Evolutionary conservation across 2,113 vertebrate genomes (phyloP).

Genomic region (Geothlypis trichas): DNA sequence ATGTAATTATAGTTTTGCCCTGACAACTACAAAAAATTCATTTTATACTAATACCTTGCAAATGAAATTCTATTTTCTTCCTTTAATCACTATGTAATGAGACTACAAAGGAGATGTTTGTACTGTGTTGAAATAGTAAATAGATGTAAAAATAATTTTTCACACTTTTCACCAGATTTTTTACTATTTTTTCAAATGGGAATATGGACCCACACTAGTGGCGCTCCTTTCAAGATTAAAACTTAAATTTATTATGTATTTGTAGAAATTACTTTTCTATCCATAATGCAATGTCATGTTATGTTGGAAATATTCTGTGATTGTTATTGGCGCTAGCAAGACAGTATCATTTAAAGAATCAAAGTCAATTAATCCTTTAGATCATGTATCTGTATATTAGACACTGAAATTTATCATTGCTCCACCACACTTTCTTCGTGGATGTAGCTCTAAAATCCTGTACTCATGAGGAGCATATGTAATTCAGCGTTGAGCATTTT

Average conservation of each 20-base stretch:
- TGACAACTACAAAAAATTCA: neutral
- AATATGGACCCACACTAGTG: neutral
- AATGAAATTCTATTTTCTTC: conserved; percentile 10
- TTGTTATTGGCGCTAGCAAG: neutral
- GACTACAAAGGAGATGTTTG: neutral
- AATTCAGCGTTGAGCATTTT: neutral
- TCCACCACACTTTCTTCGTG: neutral
- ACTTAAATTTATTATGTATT: neutral
- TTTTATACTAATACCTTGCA: neutral
- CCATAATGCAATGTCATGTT: neutral
- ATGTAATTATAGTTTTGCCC: neutral
- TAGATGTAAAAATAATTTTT: neutral
- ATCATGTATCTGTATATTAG: neutral
- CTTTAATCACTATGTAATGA: neutral
- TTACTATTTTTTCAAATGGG: neutral
- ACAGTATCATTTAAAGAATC: neutral
- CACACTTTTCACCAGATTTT: neutral
- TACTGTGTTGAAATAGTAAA: neutral
- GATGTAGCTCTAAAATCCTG: neutral
- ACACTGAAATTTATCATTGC: neutral
- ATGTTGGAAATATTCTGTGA: neutral
- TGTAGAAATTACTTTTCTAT: neutral
- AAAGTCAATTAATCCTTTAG: neutral
- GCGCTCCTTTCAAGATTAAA: neutral
- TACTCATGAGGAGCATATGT: neutral